Base-by-base conservation (phyloP, 2,888 invertebrate species). In the Drosophila kambysellisi region DNA sequence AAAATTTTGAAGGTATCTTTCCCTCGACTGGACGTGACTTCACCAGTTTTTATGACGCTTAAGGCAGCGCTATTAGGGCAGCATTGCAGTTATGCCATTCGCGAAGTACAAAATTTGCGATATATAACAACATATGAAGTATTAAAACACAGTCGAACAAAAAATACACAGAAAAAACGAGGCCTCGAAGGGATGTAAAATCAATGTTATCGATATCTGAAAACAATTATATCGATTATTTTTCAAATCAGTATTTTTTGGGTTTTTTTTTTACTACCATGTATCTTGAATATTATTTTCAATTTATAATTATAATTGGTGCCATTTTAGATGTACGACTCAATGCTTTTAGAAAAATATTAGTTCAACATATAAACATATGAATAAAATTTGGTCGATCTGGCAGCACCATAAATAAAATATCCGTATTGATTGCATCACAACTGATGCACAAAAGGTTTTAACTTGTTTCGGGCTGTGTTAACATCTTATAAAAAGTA, bases 381-480 rank as follows among this genome's bases (percentile, higher is more conserved):
- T 41, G 29, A 41, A 29, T 50, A 30, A 12, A 20, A 62, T 56
- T 52, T 15, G 0, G n/a, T 7, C 48, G 0, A 30, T 68, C 35
- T 68, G 80, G 73, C 70, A 74, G 53, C 83, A 32, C 71, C 39
- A 33, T 51, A 69, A 74, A 79, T 56, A 78, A 70, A 58, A 61
- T 66, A 35, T 73, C 65, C 59, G 52, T 85, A 25, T 78, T 88
- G 87, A 83, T 91, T 91, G 89, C 90, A 91, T 91, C 91, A 91
- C 90, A 88, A 69, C 57, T 80, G 48, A 48, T 62, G 33, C 30
- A 46, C 50, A 50, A 58, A 73, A 63, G 68, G 65, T 69, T 54
- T 53, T 51, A 54, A 63, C 35, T 79, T 65, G 32, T 56, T 57
- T 57, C 9, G 15, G 4, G 15, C 20, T 53, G 8, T 9, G 8